These are phyloP conservation scores for Picus viridis DNA, from an alignment of 2,797 vertebrate genomes.

Conservation along the genomic window DNA sequence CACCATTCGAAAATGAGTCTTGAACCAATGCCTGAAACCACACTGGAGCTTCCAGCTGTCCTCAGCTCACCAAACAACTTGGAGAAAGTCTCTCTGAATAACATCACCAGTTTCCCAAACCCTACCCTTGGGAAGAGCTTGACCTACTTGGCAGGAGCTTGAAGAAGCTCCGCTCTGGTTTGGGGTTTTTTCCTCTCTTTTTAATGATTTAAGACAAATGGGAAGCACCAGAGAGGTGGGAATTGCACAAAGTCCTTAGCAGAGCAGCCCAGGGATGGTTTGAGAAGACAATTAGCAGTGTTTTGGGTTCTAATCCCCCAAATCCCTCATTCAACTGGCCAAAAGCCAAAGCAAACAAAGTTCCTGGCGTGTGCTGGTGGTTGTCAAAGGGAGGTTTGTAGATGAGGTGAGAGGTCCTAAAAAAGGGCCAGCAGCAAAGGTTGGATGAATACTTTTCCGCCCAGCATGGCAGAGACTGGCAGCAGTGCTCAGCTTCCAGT, in stretches of 20 bases:
- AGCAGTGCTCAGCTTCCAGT: no score
- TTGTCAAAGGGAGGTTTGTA: neutral
- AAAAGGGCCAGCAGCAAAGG: neutral
- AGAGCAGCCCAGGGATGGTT: neutral
- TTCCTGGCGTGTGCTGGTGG: accelerated
- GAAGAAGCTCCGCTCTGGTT: neutral
- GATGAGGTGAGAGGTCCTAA: neutral
- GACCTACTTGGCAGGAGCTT: conserved; percentile 22
- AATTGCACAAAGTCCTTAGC: neutral
- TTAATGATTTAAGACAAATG: conserved; percentile 18
- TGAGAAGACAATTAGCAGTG: no score
- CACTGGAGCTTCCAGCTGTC: neutral
- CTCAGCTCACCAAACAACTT: neutral
- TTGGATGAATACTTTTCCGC: neutral
- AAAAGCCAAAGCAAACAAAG: neutral
- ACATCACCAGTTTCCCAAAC: neutral
- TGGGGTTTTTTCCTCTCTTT: neutral
- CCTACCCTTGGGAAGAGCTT: neutral
- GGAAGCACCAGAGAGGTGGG: neutral
- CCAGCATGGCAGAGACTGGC: neutral
- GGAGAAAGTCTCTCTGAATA: neutral
- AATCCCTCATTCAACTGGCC: neutral
- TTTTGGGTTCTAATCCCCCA: neutral
- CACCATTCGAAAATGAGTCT: neutral
- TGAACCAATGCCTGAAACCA: neutral